Base-by-base conservation (phyloP, 2,113 vertebrate species). In the Syngnathus floridae region DNA sequence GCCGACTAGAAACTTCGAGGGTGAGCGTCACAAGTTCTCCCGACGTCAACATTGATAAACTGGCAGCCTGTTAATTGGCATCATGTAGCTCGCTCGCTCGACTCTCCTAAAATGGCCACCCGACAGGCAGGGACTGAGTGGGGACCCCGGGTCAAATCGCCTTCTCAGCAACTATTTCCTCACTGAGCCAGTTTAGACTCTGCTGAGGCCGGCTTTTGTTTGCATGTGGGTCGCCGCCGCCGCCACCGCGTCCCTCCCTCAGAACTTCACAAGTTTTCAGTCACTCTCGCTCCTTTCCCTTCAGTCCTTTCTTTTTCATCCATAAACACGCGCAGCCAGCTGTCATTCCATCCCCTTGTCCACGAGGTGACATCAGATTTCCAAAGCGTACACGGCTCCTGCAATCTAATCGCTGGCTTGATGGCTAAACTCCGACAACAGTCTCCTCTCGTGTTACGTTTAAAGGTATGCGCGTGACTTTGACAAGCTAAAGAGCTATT, bases 71-170 rank as follows among this genome's bases (percentile, higher is more conserved):
- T 68, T 31, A 67, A 60, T 77, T 64, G 56, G 57, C 75, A 77
- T 83, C 66, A 72, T 69, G 73, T 67, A 41, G 76, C 74, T 70
- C 66, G 52, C 66, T 66, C 8, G 19, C 69, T 68, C 79, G 79
- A 81, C 76, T 86, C 79, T 88, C 87, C 84, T 81, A 85, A 90
- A 88, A 87, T 87, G 82, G 86, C 73, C 76, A 80, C 77, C 77
- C 76, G 77, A 78, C 66, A 65, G 68, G 35, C 43, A 62, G 64
- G 51, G 65, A 68, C 1, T 41, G 40, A 3, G 40, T 11, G 4
- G 77, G 72, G 71, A 79, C 81, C 79, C 77, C 16, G 46, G 77
- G 82, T 83, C 82, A 85, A 84, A 84, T 72, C 65, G 84, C 83
- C 68, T 79, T 85, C 84, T 88, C 86, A 86, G 85, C 84, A 86